Evolutionary conservation across 2,888 invertebrate genomes (phyloP), one percentile per base, ranked within the genome.

Genomic region (Diaphora mendica): DNA sequence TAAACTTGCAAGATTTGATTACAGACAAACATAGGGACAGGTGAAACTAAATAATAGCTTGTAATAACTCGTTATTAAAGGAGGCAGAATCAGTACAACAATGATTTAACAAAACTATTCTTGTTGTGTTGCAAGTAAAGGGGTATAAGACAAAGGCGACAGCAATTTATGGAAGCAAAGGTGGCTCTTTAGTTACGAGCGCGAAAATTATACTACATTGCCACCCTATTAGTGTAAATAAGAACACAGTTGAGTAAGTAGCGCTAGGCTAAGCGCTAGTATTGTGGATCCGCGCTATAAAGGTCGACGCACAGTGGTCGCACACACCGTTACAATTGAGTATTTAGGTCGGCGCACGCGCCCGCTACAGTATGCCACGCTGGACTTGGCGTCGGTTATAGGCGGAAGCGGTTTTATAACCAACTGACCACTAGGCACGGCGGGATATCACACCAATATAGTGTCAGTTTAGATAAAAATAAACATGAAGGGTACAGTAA

Each of bases 331-430:
- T 94, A 93, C 87, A 76, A 82, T 82, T 82, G 90, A 85, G 93
- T 92, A 94, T 94, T 92, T 93, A 91, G 94, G 94, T 92, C 94
- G 92, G 88, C 89, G 91, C 90, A 88, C 89, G 86, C 86, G 89
- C 89, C 87, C 91, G 91, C 89, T 89, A 88, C 91, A 91, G 91
- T 91, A 91, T 90, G 92, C 91, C 90, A 90, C 91, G 71, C 79
- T 84, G 78, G 69, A 35, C 70, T 76, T 48, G 77, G 55, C n/a
- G 17, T 55, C 8, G 3, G 70, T 15, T 30, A 83, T 74, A 68
- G 65, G 85, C 85, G 79, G 72, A 39, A 80, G 83, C 82, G 84
- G 70, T 71, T 75, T 66, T 4, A 20, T 42, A 44, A 55, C 9
- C 1, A 8, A 13, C 30, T 42, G 44, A 65, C n/a, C 39, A 15